A percentile compares a stretch with the other conserved stretches of the same genome.
Conservation (phyloP, 2,797 vertebrate species). For the Pipistrellus kuhlii region DNA sequence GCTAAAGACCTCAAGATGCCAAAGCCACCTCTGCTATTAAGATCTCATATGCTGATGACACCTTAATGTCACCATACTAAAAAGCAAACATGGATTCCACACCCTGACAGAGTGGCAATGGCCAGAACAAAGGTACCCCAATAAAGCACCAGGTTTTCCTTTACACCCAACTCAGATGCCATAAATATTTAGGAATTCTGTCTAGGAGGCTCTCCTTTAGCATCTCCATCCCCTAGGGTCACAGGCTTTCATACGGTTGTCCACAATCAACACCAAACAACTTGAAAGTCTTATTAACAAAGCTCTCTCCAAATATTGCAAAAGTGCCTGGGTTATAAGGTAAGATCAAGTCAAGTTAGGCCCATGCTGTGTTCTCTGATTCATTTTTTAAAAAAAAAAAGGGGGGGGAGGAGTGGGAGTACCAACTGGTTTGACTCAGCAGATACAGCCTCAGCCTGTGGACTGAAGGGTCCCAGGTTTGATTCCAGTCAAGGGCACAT, state of each 20-base stretch:
- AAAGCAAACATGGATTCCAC: background rate
- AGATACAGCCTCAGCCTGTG: no score
- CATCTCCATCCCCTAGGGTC: background rate
- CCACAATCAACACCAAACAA: background rate
- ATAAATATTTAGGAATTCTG: background rate
- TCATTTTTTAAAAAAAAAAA: background rate
- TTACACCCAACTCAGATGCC: background rate
- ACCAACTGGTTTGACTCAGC: no score
- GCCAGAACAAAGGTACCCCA: background rate
- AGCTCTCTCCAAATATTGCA: background rate
- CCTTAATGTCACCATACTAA: background rate
- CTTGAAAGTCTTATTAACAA: background rate
- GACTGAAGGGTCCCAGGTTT: no score
- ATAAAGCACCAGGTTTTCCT: background rate
- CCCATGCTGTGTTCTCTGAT: background rate
- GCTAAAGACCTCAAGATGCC: background rate
- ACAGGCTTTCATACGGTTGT: background rate
- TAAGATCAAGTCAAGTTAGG: background rate
- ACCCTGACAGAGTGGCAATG: background rate
- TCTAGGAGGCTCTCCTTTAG: background rate
- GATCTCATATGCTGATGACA: background rate
- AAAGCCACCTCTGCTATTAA: background rate
- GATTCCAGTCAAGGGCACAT: no score
- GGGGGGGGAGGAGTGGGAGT: no score
- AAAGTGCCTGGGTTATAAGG: background rate